Percentiles rank a stretch among this genome's conserved stretches.
Conservation (phyloP, 2,113 vertebrate genomes). For the Galbula dea region DNA sequence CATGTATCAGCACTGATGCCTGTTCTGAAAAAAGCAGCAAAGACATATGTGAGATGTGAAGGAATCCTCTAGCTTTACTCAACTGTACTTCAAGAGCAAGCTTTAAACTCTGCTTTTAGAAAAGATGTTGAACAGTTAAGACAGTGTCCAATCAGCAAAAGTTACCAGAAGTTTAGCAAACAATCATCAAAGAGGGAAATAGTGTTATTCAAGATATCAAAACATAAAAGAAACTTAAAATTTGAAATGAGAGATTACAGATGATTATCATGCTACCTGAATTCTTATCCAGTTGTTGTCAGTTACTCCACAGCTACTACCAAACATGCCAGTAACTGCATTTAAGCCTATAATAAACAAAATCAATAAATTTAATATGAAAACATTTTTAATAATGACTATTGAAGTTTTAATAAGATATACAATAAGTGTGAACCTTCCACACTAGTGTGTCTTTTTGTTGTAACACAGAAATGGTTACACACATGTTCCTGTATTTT, state of each 20-base stretch:
- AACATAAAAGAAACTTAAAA: neutral
- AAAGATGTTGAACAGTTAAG: neutral
- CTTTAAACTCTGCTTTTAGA: neutral
- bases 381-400: neutral
- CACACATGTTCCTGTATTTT: neutral
- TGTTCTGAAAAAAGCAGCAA: neutral
- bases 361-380: neutral
- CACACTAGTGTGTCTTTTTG: neutral
- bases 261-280: constrained; percentile 7
- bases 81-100: neutral
- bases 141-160: neutral
- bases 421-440: neutral
- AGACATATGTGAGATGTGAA: neutral
- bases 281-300: neutral
- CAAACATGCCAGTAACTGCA: neutral
- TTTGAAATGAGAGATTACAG: neutral
- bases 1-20: neutral
- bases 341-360: neutral
- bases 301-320: neutral
- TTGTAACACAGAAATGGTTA: neutral
- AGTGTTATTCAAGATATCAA: neutral
- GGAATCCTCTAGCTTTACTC: neutral
- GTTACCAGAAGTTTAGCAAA: neutral
- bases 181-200: neutral
- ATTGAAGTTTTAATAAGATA: neutral